Base-by-base conservation (phyloP, 2,113 vertebrate species). In the Scomber scombrus region DNA sequence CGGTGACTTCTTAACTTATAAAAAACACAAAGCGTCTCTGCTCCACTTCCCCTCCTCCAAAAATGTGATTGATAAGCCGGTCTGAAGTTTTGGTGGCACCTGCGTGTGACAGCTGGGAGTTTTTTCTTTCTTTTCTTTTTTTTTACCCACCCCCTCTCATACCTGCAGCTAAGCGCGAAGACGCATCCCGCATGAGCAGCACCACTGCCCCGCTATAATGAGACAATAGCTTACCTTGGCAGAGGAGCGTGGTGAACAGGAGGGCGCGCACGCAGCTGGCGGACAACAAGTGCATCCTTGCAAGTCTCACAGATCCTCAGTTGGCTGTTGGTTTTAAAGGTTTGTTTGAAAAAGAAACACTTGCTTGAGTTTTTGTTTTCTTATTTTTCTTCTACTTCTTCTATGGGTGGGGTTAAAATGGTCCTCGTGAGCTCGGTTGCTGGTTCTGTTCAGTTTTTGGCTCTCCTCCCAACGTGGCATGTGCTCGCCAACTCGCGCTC, bases 201-300 rank as follows among this genome's bases (percentile, higher is more conserved):
- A 3, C 14, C 19, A 8, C 11, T 2, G 19, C 18, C 21, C 52
- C 63, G 65, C 3, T 14, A 23, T 13, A n/a, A 3, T 2, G 34
- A 75, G 71, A 85, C 81, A 81, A 82, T 55, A 26, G 56, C 88
- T 89, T 92, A 94, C 93, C 93, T 92, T 83, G 85, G 71, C 49
- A 11, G 51, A 91, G 62, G 54, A 92, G 78, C 45, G 85, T 73
- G 55, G 78, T 3, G 78, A 87, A 0, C 65, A 93, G 52, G 23
- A 94, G 75, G 70, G 81, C 74, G 11, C 66, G 34, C 74, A 86
- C 66, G 77, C 72, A 85, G 86, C 81, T 75, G 83, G 81, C 68
- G 78, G 89, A 94, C 92, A 94, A 94, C 91, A 93, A 94, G 93
- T 93, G 93, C 93, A 94, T 94, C 89, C 86, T 90, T 13, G 82